A percentile compares a stretch with the other conserved stretches of the same genome.
These are phyloP conservation scores for Mycogona germanica DNA, from an alignment of 2,888 invertebrate genomes.

Conservation along the genomic window DNA sequence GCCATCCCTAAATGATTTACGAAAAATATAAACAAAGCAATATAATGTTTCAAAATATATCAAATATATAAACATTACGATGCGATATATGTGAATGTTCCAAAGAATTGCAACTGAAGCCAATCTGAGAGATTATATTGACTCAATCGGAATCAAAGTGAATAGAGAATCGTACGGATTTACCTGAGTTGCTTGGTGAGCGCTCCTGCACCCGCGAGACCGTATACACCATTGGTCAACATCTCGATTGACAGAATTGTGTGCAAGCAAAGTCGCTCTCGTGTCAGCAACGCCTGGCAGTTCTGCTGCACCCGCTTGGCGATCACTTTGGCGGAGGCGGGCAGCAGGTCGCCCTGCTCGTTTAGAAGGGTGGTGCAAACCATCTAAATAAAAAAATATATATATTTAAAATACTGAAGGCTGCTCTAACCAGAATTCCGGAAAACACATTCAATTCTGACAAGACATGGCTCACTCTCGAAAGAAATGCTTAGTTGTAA, in stretches of 20 bases:
- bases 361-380: background rate
- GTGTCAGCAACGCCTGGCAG: background rate
- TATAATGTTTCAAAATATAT: no score
- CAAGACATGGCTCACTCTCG: no score
- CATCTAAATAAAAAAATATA: background rate
- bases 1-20: background rate
- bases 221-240: conserved; percentile 9
- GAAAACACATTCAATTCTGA: no score
- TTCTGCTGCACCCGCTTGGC: conserved; percentile 3
- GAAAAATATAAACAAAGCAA: background rate
- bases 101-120: background rate
- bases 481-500: no score
- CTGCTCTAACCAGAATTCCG: background rate
- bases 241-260: conserved; percentile 9
- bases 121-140: background rate
- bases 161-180: background rate
- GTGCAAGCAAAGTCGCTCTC: background rate
- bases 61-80: no score
- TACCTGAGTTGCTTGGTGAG: conserved; percentile 9
- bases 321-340: background rate
- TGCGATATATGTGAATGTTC: no score
- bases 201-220: background rate
- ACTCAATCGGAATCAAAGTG: no score
- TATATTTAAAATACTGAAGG: background rate
- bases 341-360: background rate